Conservation (phyloP, 1,140 invertebrate genomes). For the Mylabris phalerata region DNA sequence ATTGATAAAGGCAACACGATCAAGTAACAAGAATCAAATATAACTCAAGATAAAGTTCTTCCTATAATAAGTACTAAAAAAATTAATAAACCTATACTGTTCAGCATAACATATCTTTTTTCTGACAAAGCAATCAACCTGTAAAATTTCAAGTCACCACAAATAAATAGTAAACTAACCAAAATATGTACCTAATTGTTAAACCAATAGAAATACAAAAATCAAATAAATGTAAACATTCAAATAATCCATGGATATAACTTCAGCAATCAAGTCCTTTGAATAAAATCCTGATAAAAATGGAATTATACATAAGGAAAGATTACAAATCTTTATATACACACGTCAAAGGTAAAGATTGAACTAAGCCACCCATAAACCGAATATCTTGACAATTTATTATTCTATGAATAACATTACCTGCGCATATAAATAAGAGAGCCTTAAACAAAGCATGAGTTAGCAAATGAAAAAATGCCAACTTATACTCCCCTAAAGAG, state of each 20-base stretch:
- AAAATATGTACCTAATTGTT: constrained; percentile 29
- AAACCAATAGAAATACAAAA: constrained; percentile 50
- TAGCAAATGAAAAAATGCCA: constrained; percentile 58
- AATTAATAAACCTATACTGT: too few species aligned
- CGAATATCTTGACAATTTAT: constrained; percentile 58
- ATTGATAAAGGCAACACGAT: too few species aligned
- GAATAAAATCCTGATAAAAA: constrained; percentile 60
- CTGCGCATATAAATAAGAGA: constrained; percentile 55
- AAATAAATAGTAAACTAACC: too few species aligned
- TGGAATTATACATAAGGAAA: constrained; percentile 49
- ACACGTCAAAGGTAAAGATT: constrained; percentile 42
- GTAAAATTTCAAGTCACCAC: too few species aligned
- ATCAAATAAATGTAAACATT: constrained; percentile 48
- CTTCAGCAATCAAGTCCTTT: constrained; percentile 57
- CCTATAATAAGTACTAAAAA: too few species aligned
- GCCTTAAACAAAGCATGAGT: constrained; percentile 59
- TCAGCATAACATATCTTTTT: too few species aligned
- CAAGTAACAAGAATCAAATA: too few species aligned
- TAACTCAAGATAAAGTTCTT: too few species aligned
- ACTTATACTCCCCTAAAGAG: constrained; percentile 41
- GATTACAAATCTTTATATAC: constrained; percentile 46
- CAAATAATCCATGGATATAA: constrained; percentile 44
- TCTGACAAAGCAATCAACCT: too few species aligned
- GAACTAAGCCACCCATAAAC: constrained; percentile 43
- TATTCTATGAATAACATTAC: constrained; percentile 54